Evolutionary conservation across 1,140 invertebrate species (phyloP).

Genomic region (Atta colombica): DNA sequence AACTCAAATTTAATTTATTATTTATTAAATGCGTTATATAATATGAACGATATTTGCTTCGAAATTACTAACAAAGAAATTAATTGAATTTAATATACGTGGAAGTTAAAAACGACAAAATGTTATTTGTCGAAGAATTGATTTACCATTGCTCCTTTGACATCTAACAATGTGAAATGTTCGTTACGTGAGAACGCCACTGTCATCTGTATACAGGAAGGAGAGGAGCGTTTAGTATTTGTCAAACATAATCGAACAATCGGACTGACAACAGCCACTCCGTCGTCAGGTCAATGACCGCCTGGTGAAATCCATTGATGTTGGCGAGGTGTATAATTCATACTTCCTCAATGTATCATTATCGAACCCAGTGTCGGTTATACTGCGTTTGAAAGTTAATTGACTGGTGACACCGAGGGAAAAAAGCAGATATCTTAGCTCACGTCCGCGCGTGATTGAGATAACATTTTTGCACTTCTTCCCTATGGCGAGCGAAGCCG

Average conservation of each 20-base stretch:
- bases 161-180: no score
- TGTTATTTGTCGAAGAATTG: no score
- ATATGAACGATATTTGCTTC: no score
- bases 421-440: not conserved
- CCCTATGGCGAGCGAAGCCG: not conserved
- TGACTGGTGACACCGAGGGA: not conserved
- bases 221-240: not conserved
- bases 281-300: not conserved
- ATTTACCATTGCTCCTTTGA: no score
- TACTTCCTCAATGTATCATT: constrained; percentile 19
- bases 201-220: not conserved
- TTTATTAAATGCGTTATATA: no score
- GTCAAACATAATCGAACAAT: constrained; percentile 17
- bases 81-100: no score
- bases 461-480: not conserved
- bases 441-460: not conserved
- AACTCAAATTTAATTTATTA: no score
- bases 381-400: constrained; percentile 22
- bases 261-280: not conserved
- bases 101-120: no score
- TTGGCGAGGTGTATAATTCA: constrained; percentile 34
- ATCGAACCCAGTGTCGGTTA: not conserved
- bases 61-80: no score
- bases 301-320: constrained; percentile 27
- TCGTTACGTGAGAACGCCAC: not conserved